Base-by-base conservation (phyloP, 64 coral and sea anemone genomes). In the Orbicella faveolata region DNA sequence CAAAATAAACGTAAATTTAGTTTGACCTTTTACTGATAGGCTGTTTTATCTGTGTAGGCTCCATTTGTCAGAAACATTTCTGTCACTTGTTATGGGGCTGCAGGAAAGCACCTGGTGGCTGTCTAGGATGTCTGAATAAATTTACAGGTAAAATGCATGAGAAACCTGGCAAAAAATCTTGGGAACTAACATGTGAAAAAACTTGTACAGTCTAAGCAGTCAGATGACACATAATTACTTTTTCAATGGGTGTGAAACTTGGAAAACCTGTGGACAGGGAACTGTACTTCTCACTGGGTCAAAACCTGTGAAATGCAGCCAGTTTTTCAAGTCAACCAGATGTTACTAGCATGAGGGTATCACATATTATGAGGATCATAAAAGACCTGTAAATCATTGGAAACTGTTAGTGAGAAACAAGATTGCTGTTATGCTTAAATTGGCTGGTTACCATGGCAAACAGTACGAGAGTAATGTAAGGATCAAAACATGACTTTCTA, bases 1-100 rank as follows among this genome's bases (percentile, higher is more conserved):
- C 44, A 4, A 48, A 3, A 3, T 48, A 48, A 6, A 6, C 3
- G 4, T 48, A 48, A 41, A 59, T 14, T 59, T 59, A 59, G 12
- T 59, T 59, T 59, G 15, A 59, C 1, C n/a, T 70, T 69, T 70
- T 70, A 26, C 25, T n/a, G 5, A 25, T 11, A 26, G 1, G 21
- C 11, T 33, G 6, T 70, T 70, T 70, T 4, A 21, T 64, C 14
- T 25, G 23, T 25, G 21, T 68, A 85, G 82, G 82, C 72, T 20
- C 63, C 70, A 70, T 85, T 9, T 85, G 82, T 33, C 68, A 20
- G 3, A 85, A 73, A n/a, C 23, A 69, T 15, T 92, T 87, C 36
- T 92, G 90, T 79, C 83, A 92, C 21, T 14, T 92, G 18, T 87
- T 87, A 34, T 92, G 83, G 83, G 90, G 90, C 35, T 92, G 90